Conservation (phyloP, 2,888 invertebrate species). For the Atherix ibis region DNA sequence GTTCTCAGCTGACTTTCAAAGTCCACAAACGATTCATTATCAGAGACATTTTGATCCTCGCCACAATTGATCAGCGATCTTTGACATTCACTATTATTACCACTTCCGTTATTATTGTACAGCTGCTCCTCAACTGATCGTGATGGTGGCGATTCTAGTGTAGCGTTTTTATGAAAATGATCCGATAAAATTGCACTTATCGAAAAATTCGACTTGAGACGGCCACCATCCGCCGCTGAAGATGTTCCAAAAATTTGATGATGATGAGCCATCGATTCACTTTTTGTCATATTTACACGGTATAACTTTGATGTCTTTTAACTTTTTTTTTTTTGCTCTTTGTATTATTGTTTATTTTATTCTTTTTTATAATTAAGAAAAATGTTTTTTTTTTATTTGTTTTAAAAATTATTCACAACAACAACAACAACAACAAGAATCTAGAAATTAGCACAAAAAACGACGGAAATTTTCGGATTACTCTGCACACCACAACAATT, state of each 20-base stretch:
- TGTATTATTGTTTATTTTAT: too few species aligned
- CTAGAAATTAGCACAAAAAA: too few species aligned
- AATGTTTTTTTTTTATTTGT: too few species aligned
- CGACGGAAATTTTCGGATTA: too few species aligned
- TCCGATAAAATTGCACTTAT: conserved; percentile 67
- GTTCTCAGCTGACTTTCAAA: conserved; percentile 26
- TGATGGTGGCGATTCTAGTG: conserved; percentile 1
- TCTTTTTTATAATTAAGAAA: too few species aligned
- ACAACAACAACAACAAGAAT: too few species aligned
- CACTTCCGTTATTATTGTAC: not conserved
- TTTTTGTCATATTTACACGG: not conserved
- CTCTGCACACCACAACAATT: too few species aligned
- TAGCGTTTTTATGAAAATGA: conserved; percentile 10
- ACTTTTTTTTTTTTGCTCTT: not conserved
- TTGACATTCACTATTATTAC: not conserved
- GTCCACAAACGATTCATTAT: conserved; percentile 24
- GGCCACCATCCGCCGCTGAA: conserved; percentile 14
- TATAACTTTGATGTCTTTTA: conserved; percentile 16
- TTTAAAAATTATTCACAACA: too few species aligned
- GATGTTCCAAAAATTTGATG: not conserved
- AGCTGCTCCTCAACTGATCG: conserved; percentile 2
- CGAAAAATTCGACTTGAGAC: conserved; percentile 56
- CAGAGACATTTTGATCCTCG: conserved; percentile 12
- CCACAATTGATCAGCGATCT: conserved; percentile 13
- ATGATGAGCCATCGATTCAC: not conserved